phyloP scores from a whole-genome alignment of 2,113 vertebrate species.

The Lagopus muta region DNA sequence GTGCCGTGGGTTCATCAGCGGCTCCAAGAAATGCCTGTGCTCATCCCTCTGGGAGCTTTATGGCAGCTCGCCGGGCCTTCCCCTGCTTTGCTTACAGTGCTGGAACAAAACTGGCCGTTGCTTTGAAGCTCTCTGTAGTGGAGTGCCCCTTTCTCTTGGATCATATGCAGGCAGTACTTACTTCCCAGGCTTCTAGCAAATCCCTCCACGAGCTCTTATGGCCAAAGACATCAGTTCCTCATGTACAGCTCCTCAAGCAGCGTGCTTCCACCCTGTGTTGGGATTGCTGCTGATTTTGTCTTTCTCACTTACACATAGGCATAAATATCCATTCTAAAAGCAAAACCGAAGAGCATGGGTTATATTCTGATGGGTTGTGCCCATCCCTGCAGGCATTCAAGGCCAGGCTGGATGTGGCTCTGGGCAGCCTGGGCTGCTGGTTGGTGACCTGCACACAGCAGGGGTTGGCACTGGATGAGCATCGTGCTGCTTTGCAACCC shows the following conservation, averaged over 20 bases:
- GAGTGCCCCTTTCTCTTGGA: not conserved
- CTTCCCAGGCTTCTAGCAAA: not conserved
- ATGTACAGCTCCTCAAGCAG: not conserved
- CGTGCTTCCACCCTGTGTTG: not conserved
- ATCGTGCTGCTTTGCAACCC: too few relatives aligned
- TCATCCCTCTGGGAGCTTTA: not conserved
- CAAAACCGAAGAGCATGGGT: not conserved
- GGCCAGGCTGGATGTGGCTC: too few relatives aligned
- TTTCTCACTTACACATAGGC: not conserved
- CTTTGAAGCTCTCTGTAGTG: not conserved
- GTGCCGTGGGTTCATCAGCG: too few relatives aligned
- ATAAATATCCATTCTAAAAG: not conserved
- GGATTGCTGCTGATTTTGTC: not conserved
- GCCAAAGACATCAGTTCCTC: not conserved
- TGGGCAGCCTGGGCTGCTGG: too few relatives aligned
- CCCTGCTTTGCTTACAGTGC: fast-evolving
- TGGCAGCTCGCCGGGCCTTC: not conserved
- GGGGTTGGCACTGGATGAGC: too few relatives aligned
- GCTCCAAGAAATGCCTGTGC: not conserved
- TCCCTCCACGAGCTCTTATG: not conserved
- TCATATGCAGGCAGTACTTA: not conserved
- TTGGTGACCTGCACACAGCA: too few relatives aligned
- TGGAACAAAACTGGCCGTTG: not conserved
- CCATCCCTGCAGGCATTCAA: too few relatives aligned
- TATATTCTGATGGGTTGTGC: too few relatives aligned